Evolutionary conservation across 2,113 vertebrate genomes (phyloP).

Genomic region (Ammodytes marinus): DNA sequence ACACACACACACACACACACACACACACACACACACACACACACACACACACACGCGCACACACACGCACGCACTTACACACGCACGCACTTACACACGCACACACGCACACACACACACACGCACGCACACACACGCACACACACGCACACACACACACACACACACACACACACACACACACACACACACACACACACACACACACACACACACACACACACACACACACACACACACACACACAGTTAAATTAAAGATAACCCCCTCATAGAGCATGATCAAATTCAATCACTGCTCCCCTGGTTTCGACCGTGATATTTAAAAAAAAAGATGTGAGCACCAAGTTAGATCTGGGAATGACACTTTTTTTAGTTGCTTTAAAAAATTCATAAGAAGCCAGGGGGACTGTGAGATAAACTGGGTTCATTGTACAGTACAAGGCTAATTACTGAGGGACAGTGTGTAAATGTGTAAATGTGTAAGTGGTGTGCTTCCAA

Average conservation of each 20-base stretch:
- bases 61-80: background rate
- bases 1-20: background rate
- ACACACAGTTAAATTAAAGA: constrained; percentile 11
- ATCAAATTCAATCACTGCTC: background rate
- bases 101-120: background rate
- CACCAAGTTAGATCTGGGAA: background rate
- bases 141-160: background rate
- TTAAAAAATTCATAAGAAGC: constrained; percentile 35
- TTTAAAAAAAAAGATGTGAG: background rate
- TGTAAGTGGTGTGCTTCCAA: background rate
- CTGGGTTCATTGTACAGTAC: constrained; percentile 5
- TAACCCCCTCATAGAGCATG: background rate
- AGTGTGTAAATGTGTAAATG: background rate
- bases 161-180: background rate
- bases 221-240: constrained; percentile 4
- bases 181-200: background rate
- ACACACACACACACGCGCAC: background rate
- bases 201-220: background rate
- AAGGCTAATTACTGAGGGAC: constrained; percentile 22
- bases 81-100: background rate
- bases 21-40: background rate
- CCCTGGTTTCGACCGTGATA: background rate
- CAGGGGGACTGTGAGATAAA: background rate
- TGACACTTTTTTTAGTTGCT: background rate
- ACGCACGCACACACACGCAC: constrained; percentile 4